Evolutionary conservation across 2,888 invertebrate species (phyloP).

Genomic region (Eupithecia exiguata): DNA sequence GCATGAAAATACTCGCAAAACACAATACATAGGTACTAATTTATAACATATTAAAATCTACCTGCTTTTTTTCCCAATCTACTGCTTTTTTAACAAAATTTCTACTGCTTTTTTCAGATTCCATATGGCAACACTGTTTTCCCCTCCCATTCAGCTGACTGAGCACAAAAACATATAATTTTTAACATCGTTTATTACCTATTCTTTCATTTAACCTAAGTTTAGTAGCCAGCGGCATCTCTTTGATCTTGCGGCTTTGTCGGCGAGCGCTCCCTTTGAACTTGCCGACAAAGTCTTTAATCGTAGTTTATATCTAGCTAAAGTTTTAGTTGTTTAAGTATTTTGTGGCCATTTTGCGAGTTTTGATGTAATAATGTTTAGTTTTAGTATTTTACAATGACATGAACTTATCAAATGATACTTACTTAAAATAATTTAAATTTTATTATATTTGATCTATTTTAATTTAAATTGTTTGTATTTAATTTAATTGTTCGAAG

Average conservation of each 20-base stretch:
- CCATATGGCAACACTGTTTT: too few species aligned
- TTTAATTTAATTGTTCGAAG: too few species aligned
- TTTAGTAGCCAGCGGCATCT: slow-evolving; percentile 40
- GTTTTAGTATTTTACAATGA: background rate
- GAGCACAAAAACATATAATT: slow-evolving; percentile 1
- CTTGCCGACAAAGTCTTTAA: slow-evolving; percentile 37
- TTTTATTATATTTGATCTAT: too few species aligned
- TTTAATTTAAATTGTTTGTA: too few species aligned
- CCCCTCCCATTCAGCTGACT: background rate
- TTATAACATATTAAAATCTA: too few species aligned
- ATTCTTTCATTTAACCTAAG: slow-evolving; percentile 35
- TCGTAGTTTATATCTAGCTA: slow-evolving; percentile 26
- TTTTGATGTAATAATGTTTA: background rate
- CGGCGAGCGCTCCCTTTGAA: slow-evolving; percentile 44
- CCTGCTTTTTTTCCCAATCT: too few species aligned
- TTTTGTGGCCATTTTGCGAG: slow-evolving; percentile 22
- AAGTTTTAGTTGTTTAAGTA: slow-evolving; percentile 30
- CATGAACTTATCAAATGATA: background rate
- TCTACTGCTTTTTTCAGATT: too few species aligned
- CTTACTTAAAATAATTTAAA: too few species aligned
- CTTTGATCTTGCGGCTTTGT: slow-evolving; percentile 46
- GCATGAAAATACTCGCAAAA: too few species aligned
- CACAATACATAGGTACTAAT: too few species aligned
- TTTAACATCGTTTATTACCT: slow-evolving; percentile 13
- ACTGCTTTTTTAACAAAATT: too few species aligned